Base-by-base conservation (phyloP, 1,140 invertebrate genomes). In the Ceratosolen fusciceps region DNA sequence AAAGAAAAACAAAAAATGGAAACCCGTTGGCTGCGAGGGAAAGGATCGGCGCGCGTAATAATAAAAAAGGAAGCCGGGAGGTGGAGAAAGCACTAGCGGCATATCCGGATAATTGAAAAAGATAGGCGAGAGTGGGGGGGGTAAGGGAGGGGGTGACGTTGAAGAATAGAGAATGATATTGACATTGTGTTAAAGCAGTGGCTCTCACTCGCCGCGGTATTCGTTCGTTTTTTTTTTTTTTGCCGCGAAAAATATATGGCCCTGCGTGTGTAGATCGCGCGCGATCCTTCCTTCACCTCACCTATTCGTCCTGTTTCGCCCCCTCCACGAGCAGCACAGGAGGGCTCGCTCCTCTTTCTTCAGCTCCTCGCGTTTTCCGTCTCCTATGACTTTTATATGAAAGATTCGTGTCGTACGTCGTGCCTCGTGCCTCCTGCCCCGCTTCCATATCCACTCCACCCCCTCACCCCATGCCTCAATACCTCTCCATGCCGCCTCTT, bases 351-450 rank as follows among this genome's bases (percentile, higher is more conserved):
- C 12, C 67, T 70, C 39, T 47, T 10, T 29, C 39, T 65, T n/a
- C n/a, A n/a, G n/a, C n/a, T n/a, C n/a, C n/a, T n/a, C n/a, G n/a
- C n/a, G 19, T 21, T 81, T 82, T 84, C 60, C 60, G 7, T 62
- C 29, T 65, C 34, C 2, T 31, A 31, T 31, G 31, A 31, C 37
- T 65, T 65, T 65, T 65, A 65, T 37, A 60, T 87, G 78, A 87
- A 87, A 86, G 79, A 87, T 87, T 86, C 83, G 87, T 82, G 74
- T 74, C 68, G 72, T 60, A 60, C 10, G 29, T 73, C 56, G 56
- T 49, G 24, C 12, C 34, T 54, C 68, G 72, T 60, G 54, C 10
- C 52, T 73, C 56, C 34, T 49, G 24, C 12, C 34, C 34, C 31
- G 14, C 54, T 39, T 54, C 47, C 62, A 21, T 9, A 31, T 16